Base-by-base conservation (phyloP, 2,888 invertebrate species). In the Drosophila seclusa region DNA sequence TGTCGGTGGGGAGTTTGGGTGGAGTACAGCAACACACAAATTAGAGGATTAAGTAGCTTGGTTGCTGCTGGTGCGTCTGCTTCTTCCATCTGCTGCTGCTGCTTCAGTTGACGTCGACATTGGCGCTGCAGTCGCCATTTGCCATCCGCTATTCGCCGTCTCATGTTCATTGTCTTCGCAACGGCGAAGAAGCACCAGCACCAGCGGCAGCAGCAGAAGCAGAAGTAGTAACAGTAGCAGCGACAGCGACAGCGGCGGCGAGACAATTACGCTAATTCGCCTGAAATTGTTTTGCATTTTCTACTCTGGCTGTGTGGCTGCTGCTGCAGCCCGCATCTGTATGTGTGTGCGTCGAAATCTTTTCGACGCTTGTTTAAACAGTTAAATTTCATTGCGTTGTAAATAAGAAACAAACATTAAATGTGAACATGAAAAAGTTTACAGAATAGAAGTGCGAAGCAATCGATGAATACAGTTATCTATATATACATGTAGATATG, bases 251-350 rank as follows among this genome's bases (percentile, higher is more conserved):
- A 32, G 57, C 62, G 58, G 77, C 73, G 87, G 84, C 76, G 80
- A 90, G 86, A 85, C 90, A 89, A 89, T 89, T 89, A 87, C 86
- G 90, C 88, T 90, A 90, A 89, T 90, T 90, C 90, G 81, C 76
- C 77, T 86, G 82, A 90, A 89, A 90, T 89, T 86, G 90, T 90
- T 86, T 86, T 86, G 87, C 89, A 89, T 89, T 86, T 89, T 87
- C 65, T 63, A 52, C 49, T 48, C 38, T 69, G 48, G 42, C 63
- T 57, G 11, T 38, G 24, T 40, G 57, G 52, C 61, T 64, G 38
- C 54, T 55, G 73, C 63, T 63, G 76, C 78, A 79, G 71, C 68
- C 71, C 76, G 76, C 71, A 80, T 75, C 42, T 50, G 36, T 40
- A 11, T 50, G 24, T 61, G 32, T 32, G 52, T 63, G 66, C 55